These are phyloP conservation scores for Diarsia mendica DNA, from an alignment of 2,888 invertebrate genomes.

Conservation along the genomic window DNA sequence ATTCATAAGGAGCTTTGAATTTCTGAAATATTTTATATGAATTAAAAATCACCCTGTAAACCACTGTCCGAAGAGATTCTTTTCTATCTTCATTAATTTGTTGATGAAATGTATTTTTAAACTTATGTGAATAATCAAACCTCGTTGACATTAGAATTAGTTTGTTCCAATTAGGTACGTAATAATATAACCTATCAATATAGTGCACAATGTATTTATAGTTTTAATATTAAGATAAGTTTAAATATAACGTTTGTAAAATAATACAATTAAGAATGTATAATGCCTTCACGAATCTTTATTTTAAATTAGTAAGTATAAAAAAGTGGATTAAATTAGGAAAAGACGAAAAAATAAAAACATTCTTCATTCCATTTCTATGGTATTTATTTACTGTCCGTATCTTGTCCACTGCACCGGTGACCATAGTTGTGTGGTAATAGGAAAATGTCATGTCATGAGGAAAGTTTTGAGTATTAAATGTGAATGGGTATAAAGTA, in stretches of 20 bases:
- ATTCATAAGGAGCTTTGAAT: not conserved
- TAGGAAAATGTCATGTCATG: no score
- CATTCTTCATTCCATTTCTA: slow-evolving; percentile 60
- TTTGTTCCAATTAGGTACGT: slow-evolving; percentile 13
- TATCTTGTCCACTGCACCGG: not conserved
- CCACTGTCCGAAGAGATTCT: not conserved
- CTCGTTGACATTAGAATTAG: slow-evolving; percentile 30
- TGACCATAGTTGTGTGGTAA: no score
- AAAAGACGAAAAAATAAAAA: slow-evolving; percentile 60
- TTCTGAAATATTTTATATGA: not conserved
- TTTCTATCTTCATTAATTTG: not conserved
- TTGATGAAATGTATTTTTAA: slow-evolving; percentile 3
- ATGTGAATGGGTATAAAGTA: no score
- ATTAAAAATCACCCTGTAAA: not conserved
- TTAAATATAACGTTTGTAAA: slow-evolving; percentile 16
- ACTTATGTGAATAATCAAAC: slow-evolving; percentile 15
- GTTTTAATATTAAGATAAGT: slow-evolving; percentile 10
- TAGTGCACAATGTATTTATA: slow-evolving; percentile 35
- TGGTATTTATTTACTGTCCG: slow-evolving; percentile 11
- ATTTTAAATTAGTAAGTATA: slow-evolving; percentile 34
- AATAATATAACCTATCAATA: slow-evolving; percentile 1
- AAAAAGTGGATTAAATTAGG: slow-evolving; percentile 38
- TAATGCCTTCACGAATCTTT: slow-evolving; percentile 48
- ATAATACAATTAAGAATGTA: slow-evolving; percentile 33
- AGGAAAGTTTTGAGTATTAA: no score